Conservation (phyloP, 2,797 vertebrate species). For the Buceros bicornis region DNA sequence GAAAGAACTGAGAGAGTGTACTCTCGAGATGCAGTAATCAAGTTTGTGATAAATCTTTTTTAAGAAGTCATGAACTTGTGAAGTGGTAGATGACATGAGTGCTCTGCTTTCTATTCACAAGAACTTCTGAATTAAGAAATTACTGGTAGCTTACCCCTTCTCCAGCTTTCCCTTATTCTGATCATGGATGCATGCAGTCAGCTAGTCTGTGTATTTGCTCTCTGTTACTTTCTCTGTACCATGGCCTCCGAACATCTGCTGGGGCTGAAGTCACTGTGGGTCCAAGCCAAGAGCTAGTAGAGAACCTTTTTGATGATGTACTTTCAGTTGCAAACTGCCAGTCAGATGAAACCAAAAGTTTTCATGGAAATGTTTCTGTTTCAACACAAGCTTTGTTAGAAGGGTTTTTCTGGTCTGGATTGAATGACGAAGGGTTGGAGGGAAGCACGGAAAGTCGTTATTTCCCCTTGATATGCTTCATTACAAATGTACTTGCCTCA, state of each 20-base stretch:
- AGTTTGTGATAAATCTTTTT: background rate
- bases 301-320: background rate
- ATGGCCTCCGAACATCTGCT: background rate
- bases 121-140: background rate
- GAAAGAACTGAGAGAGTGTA: background rate
- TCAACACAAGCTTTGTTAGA: conserved; percentile 1
- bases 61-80: background rate
- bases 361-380: background rate
- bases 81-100: background rate
- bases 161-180: background rate
- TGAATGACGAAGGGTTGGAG: background rate
- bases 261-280: background rate
- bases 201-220: background rate
- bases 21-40: background rate
- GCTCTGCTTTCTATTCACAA: background rate
- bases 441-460: background rate
- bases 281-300: background rate
- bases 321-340: background rate
- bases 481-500: background rate
- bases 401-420: background rate
- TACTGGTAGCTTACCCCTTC: background rate
- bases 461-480: background rate
- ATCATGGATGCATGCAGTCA: background rate
- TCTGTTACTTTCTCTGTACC: background rate
- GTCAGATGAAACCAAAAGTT: background rate